Conservation (phyloP, 2,113 vertebrate species). For the Hemichromis elongatus region DNA sequence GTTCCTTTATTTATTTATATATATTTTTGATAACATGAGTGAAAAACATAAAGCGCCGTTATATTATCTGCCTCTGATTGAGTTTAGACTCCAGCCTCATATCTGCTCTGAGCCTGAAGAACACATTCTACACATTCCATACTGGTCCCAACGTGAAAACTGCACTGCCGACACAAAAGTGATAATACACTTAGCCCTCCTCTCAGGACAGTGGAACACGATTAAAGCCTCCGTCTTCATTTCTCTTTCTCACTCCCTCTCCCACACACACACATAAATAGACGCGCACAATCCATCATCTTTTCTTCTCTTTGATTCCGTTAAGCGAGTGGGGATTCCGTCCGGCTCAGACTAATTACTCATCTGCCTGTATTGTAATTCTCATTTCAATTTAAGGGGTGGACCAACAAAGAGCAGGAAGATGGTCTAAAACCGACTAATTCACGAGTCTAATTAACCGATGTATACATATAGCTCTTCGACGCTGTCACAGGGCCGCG, state of each 20-base stretch:
- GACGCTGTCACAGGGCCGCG: background rate
- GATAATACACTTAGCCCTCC: slow-evolving; percentile 39
- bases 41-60: slow-evolving; percentile 5
- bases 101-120: background rate
- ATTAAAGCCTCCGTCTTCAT: slow-evolving; percentile 33
- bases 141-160: slow-evolving; percentile 4
- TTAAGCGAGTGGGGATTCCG: slow-evolving; percentile 43
- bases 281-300: slow-evolving; percentile 38
- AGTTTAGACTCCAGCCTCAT: slow-evolving; percentile 11
- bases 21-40: background rate
- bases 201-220: slow-evolving; percentile 32
- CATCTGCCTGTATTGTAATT: slow-evolving; percentile 29
- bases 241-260: background rate
- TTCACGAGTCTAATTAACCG: slow-evolving; percentile 45
- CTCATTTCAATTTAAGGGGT: slow-evolving; percentile 47
- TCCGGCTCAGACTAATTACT: slow-evolving; percentile 59
- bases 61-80: slow-evolving; percentile 30
- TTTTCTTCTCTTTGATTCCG: slow-evolving; percentile 37
- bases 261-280: slow-evolving; percentile 4
- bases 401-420: slow-evolving; percentile 45
- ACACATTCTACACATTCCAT: slow-evolving; percentile 4
- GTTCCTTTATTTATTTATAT: background rate
- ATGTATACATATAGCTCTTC: slow-evolving; percentile 1
- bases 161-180: slow-evolving; percentile 17
- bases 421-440: slow-evolving; percentile 35